These are phyloP conservation scores for Alethe castanea DNA, from an alignment of 2,113 vertebrate species.

Conservation along the genomic window DNA sequence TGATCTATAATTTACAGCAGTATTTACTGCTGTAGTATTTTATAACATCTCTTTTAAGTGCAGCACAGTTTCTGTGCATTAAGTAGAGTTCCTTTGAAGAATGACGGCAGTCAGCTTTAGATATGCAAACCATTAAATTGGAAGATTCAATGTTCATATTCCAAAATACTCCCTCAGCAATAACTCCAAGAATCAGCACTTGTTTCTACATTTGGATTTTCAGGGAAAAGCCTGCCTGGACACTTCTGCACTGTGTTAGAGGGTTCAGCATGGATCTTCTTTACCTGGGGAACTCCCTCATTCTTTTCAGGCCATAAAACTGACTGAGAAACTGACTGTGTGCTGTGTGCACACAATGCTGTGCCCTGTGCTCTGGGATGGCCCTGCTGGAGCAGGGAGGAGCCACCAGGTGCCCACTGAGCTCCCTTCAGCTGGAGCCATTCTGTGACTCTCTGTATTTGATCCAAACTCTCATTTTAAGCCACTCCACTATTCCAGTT, in stretches of 20 bases:
- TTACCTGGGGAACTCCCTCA: background rate
- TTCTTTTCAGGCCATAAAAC: background rate
- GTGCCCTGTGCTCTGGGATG: background rate
- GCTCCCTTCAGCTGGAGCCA: background rate
- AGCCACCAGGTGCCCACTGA: background rate
- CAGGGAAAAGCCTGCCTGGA: background rate
- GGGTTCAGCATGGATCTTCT: background rate
- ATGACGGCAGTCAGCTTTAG: background rate
- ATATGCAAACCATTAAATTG: background rate
- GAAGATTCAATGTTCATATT: background rate
- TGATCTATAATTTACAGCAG: background rate
- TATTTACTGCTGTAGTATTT: background rate
- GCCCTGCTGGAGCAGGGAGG: background rate
- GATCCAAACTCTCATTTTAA: background rate
- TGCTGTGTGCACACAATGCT: background rate
- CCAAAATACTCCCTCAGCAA: background rate
- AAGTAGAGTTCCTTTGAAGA: background rate
- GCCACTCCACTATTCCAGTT: background rate
- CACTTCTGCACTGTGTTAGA: background rate
- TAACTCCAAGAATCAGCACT: background rate
- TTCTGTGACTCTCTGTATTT: fast-evolving
- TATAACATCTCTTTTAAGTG: background rate
- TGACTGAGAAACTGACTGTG: background rate
- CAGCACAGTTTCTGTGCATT: background rate
- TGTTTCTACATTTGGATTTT: background rate